Evolutionary conservation across 2,113 vertebrate genomes (phyloP), one percentile per base, ranked within the genome.

Genomic region (Poeciliopsis prolifica): DNA sequence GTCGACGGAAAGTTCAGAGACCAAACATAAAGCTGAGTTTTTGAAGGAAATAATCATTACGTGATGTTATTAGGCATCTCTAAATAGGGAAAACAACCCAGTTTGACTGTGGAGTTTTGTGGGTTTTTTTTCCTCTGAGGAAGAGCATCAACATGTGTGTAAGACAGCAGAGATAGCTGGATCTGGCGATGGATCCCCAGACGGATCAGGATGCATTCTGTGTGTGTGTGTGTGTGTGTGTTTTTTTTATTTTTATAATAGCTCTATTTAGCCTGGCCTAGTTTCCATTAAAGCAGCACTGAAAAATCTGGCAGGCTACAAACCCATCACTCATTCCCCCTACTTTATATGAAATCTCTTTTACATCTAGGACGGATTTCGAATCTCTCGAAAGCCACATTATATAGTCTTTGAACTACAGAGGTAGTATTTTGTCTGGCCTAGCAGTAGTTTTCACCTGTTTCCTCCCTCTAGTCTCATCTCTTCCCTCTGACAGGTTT

Each of bases 401-500:
- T 72, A 63, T 51, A 0, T 30, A 68, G 48, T 51, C 11, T 33
- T 61, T 28, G 44, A 54, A 37, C 64, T 58, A 31, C 75, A 63
- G 63, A 7, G 14, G 51, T 33, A 63, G 26, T 61, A 29, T 62
- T 62, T 29, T 62, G 61, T 29, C 61, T 30, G 26, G 31, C 29
- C 15, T 63, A 22, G 29, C 51, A 33, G 15, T 31, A 33, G 14
- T 31, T 9, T 63, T 19, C 19, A 31, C 61, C 10, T 29, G 26
- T 31, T 33, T 63, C 15, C 62, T 67, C 54, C 67, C 19, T 72
- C 67, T 37, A 5, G 24, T 70, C 48, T 65, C 71, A 44, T 70
- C 62, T 76, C 48, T 61, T 78, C 79, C 72, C 75, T 82, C 76
- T 68, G 79, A 86, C 72, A 77, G 78, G 58, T 87, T 64, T 86